Evolutionary conservation across 1,140 invertebrate species (phyloP).

Genomic region (Bombus picipes): DNA sequence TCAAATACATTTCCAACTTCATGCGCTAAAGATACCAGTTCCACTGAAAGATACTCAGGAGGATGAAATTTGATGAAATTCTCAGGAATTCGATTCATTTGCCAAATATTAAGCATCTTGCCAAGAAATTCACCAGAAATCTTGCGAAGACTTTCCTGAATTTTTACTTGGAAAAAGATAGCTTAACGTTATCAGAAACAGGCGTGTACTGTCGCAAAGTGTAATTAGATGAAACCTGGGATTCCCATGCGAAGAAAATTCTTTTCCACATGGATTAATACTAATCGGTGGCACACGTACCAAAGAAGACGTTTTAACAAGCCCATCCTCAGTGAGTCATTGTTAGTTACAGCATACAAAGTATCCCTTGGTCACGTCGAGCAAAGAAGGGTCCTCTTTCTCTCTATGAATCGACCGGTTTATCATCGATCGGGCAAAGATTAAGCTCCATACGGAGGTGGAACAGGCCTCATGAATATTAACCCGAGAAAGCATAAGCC

Average conservation of each 20-base stretch:
- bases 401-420: background rate
- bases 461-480: conserved; percentile 41
- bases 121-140: background rate
- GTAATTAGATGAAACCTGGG: background rate
- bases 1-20: no score
- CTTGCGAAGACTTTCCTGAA: fast-evolving
- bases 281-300: conserved; percentile 24
- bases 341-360: conserved; percentile 22
- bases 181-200: background rate
- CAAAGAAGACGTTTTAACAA: conserved; percentile 1
- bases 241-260: background rate
- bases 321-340: conserved; percentile 40
- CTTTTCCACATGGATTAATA: background rate
- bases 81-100: no score
- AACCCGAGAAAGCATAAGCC: conserved; percentile 28
- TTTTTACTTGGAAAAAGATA: background rate
- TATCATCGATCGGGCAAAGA: conserved; percentile 43
- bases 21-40: no score
- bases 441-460: conserved; percentile 9
- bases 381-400: background rate
- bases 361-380: background rate
- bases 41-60: no score
- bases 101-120: background rate
- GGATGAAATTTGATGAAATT: no score
- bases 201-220: background rate